phyloP scores from a whole-genome alignment of 2,113 vertebrate genomes.

The Myotis lucifugus region DNA sequence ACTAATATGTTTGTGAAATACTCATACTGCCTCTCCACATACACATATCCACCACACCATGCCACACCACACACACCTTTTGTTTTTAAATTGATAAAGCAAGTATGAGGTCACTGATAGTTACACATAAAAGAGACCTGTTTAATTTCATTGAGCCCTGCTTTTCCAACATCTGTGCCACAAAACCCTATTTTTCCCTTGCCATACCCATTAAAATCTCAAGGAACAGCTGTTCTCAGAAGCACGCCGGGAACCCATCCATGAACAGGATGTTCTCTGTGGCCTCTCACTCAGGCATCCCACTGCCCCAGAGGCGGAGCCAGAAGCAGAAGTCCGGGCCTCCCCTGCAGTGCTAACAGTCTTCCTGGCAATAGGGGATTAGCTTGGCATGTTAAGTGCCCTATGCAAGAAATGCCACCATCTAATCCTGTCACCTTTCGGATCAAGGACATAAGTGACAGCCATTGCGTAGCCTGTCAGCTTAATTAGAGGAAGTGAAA shows the following conservation, averaged over 20 bases:
- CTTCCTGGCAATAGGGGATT: background rate
- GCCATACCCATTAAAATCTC: background rate
- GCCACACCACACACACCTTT: background rate
- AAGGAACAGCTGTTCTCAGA: background rate
- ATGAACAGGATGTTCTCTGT: background rate
- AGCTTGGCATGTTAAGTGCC: background rate
- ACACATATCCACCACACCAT: background rate
- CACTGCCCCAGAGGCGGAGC: background rate
- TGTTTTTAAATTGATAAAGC: background rate
- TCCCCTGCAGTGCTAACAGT: background rate
- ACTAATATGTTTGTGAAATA: background rate
- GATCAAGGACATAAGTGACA: conserved; percentile 89
- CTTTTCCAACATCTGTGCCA: background rate
- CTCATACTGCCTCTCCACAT: background rate
- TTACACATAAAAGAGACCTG: background rate
- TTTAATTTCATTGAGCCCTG: background rate
- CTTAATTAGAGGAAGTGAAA: conserved; percentile 89
- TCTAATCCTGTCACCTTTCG: conserved; percentile 71
- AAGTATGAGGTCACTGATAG: background rate
- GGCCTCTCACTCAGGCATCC: background rate
- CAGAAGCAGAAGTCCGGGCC: background rate
- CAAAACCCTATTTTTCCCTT: background rate
- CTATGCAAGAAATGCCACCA: background rate
- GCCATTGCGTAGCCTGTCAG: conserved; percentile 86
- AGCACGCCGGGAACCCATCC: background rate